phyloP scores from a whole-genome alignment of 1,140 invertebrate species.

The Ditylenchus dipsaci region DNA sequence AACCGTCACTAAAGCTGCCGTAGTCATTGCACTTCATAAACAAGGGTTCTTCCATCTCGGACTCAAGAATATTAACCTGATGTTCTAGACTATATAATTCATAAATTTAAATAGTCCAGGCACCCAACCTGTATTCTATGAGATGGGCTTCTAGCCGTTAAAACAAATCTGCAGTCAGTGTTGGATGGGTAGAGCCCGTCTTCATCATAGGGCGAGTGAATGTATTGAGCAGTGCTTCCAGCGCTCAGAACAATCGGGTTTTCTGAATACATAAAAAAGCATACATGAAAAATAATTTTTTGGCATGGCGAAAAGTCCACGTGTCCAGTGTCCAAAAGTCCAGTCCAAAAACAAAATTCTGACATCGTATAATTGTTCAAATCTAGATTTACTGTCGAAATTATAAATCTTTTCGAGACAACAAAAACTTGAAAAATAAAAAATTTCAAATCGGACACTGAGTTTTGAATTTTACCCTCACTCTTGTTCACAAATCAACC shows the following conservation, averaged over 20 bases:
- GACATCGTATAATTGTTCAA: too few species aligned
- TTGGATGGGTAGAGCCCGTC: slow-evolving; percentile 33
- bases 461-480: too few species aligned
- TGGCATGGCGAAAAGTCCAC: too few species aligned
- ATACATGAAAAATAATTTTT: background rate
- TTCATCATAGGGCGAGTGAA: slow-evolving; percentile 44
- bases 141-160: slow-evolving; percentile 21
- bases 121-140: slow-evolving; percentile 34
- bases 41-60: slow-evolving; percentile 36
- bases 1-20: slow-evolving; percentile 30
- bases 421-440: too few species aligned
- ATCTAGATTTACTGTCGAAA: too few species aligned
- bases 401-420: too few species aligned
- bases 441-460: too few species aligned
- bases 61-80: background rate
- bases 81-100: background rate
- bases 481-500: too few species aligned
- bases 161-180: slow-evolving; percentile 38
- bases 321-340: too few species aligned
- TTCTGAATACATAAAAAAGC: slow-evolving; percentile 10
- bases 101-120: slow-evolving; percentile 15
- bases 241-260: slow-evolving; percentile 36
- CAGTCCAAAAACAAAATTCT: too few species aligned
- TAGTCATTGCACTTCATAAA: slow-evolving; percentile 45
- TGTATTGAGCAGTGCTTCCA: slow-evolving; percentile 19